These are phyloP conservation scores for Clupea harengus DNA, from an alignment of 2,113 vertebrate genomes.

Conservation along the genomic window DNA sequence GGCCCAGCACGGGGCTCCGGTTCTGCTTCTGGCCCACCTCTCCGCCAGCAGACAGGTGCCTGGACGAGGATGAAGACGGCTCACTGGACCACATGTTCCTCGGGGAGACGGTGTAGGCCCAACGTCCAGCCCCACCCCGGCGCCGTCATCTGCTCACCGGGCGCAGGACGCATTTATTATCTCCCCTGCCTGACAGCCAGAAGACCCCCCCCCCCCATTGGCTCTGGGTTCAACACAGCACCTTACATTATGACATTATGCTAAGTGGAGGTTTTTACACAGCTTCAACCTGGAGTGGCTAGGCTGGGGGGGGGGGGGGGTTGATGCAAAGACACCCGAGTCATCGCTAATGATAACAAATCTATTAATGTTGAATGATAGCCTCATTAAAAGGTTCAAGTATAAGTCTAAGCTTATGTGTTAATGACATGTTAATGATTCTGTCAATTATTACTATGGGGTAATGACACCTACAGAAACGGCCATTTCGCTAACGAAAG, in stretches of 20 bases:
- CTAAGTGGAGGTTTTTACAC: slow-evolving; percentile 54
- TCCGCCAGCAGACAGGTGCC: neutral
- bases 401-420: slow-evolving; percentile 73
- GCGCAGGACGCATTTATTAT: slow-evolving; percentile 29
- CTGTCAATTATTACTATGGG: slow-evolving; percentile 69
- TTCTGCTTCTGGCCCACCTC: neutral
- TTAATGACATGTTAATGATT: slow-evolving; percentile 78
- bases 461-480: slow-evolving; percentile 71
- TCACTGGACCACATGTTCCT: neutral
- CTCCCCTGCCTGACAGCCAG: slow-evolving; percentile 1
- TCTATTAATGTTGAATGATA: slow-evolving; percentile 77
- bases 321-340: slow-evolving; percentile 68
- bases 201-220: slow-evolving; percentile 51
- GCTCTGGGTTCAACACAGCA: slow-evolving; percentile 32
- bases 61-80: neutral
- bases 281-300: slow-evolving; percentile 54
- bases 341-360: slow-evolving; percentile 72
- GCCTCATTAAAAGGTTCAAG: slow-evolving; percentile 76
- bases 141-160: neutral
- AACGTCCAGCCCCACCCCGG: neutral
- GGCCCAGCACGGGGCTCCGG: neutral
- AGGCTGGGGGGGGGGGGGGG: slow-evolving; percentile 55
- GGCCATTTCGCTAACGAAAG: slow-evolving; percentile 56
- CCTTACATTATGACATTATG: slow-evolving; percentile 60
- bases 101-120: neutral